Conservation (phyloP, 2,888 invertebrate species). For the Oscheius sp. region DNA sequence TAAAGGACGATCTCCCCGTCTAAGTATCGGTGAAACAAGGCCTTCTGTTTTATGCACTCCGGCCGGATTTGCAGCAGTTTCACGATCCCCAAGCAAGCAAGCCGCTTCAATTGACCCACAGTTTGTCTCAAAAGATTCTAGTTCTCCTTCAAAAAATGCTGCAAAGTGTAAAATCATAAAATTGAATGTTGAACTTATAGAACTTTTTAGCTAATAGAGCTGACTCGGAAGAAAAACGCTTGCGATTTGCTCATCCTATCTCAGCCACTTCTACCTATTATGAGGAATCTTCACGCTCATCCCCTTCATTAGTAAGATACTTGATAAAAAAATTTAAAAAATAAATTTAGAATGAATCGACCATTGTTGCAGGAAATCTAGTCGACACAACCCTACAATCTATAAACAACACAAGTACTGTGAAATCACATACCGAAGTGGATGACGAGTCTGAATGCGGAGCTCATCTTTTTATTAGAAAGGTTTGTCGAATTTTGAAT, state of each 20-base stretch:
- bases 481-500: constrained; percentile 29
- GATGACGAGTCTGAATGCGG: constrained; percentile 37
- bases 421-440: not conserved
- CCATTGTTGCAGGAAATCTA: constrained; percentile 9
- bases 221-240: constrained; percentile 30
- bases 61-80: constrained; percentile 24
- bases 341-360: constrained; percentile 26
- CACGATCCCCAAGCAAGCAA: constrained; percentile 15
- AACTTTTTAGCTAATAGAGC: constrained; percentile 1
- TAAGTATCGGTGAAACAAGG: constrained; percentile 52
- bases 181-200: not conserved
- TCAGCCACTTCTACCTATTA: constrained; percentile 22
- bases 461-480: constrained; percentile 48
- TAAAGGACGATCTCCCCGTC: constrained; percentile 50
- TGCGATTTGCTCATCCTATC: constrained; percentile 48
- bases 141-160: not conserved
- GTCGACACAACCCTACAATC: not conserved
- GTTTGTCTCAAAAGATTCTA: not conserved
- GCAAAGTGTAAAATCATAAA: no score
- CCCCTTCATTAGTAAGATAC: not conserved
- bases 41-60: constrained; percentile 47
- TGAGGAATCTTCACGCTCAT: constrained; percentile 19
- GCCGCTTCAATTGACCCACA: not conserved
- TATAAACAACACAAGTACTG: not conserved
- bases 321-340: not conserved